These are phyloP conservation scores for Anguilla pacifica DNA, from an alignment of 2,797 vertebrate genomes.

Conservation along the genomic window DNA sequence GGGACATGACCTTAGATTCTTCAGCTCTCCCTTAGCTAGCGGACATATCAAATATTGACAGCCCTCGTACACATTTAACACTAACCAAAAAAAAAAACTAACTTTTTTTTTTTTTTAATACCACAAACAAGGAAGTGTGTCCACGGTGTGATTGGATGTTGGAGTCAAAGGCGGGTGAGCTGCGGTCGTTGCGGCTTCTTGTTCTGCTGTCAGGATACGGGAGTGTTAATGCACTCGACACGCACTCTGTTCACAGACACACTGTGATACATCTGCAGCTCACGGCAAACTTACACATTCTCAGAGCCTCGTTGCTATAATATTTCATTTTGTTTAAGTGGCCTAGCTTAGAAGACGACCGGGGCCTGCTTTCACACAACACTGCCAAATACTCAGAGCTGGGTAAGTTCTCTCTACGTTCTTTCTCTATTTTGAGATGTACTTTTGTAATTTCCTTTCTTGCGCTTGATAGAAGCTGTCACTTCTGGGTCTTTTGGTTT, in stretches of 20 bases:
- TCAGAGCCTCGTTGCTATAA: not conserved
- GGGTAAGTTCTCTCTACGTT: slow-evolving; percentile 26
- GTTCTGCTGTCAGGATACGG: not conserved
- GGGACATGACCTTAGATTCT: slow-evolving; percentile 12
- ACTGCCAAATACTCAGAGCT: slow-evolving; percentile 7
- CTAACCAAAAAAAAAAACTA: not conserved
- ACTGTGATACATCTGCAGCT: not conserved
- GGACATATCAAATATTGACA: slow-evolving; percentile 50
- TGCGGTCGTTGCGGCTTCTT: slow-evolving; percentile 3
- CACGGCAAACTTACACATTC: not conserved
- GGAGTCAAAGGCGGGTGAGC: slow-evolving; percentile 18
- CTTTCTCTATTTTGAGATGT: not conserved
- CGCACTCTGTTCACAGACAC: not conserved
- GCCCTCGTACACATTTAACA: not conserved
- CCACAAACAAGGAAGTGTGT: slow-evolving; percentile 47
- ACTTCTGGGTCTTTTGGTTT: not conserved
- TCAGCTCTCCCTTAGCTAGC: slow-evolving; percentile 3
- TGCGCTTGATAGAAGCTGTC: not conserved
- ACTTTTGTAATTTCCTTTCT: not conserved
- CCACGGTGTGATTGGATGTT: slow-evolving; percentile 52
- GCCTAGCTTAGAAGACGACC: not conserved
- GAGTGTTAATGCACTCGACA: not conserved
- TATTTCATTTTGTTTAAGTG: not conserved
- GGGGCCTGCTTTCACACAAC: not conserved
- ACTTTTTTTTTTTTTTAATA: not conserved